Evolutionary conservation across 2,888 invertebrate species (phyloP).

Genomic region (Bruchidius siliquastri): DNA sequence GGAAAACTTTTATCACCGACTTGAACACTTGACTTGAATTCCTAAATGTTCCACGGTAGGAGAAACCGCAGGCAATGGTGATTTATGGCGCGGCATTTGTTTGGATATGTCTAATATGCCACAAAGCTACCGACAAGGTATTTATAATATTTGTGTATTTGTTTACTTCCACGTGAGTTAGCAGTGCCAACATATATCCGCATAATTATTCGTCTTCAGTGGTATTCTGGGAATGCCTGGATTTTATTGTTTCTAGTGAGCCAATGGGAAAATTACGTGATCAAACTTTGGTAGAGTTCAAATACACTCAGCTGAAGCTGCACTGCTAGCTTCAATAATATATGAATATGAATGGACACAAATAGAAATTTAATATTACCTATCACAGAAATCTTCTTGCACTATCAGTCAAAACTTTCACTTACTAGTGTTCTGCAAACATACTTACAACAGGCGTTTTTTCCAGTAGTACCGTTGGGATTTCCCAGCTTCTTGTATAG

Average conservation of each 20-base stretch:
- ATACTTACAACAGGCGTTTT: conserved; percentile 35
- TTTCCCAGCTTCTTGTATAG: conserved; percentile 38
- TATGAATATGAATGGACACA: too few species aligned
- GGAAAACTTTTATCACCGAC: too few species aligned
- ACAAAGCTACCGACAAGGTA: not conserved
- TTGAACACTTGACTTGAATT: too few species aligned
- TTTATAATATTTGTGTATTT: not conserved
- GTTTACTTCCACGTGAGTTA: not conserved
- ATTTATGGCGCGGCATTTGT: not conserved
- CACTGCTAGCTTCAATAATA: too few species aligned
- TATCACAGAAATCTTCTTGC: too few species aligned
- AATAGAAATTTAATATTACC: too few species aligned
- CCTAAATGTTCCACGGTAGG: not conserved
- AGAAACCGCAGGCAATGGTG: not conserved
- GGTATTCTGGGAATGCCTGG: not conserved
- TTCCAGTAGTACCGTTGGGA: conserved; percentile 29
- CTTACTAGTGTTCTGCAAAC: conserved; percentile 16
- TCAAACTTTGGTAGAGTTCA: too few species aligned
- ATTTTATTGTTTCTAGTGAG: not conserved
- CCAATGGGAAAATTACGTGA: too few species aligned
- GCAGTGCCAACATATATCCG: not conserved
- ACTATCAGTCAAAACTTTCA: too few species aligned
- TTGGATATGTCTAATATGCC: not conserved
- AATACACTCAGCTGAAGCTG: too few species aligned
- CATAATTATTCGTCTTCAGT: not conserved